Percentiles rank a stretch among this genome's conserved stretches.
These are phyloP conservation scores for Poeciliopsis turneri DNA, from an alignment of 2,797 vertebrate species.

Conservation along the genomic window DNA sequence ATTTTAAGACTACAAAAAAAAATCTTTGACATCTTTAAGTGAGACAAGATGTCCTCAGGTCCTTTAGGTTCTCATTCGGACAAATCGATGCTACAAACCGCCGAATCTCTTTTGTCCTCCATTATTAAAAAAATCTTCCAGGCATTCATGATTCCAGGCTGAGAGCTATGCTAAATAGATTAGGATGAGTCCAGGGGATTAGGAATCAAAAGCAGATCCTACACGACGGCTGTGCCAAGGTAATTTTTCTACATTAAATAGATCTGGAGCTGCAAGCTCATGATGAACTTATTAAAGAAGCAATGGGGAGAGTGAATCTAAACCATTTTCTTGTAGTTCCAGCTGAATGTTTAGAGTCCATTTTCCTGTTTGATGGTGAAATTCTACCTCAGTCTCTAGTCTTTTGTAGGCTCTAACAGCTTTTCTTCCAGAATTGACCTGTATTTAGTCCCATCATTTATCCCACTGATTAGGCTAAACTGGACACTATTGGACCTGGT, in stretches of 20 bases:
- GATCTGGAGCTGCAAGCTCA: slow-evolving; percentile 1
- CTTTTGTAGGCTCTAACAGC: not conserved
- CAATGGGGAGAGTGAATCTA: slow-evolving; percentile 1
- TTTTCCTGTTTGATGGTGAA: not conserved
- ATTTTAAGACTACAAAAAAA: not conserved
- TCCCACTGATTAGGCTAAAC: not conserved
- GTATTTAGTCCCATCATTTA: not conserved
- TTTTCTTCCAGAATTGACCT: not conserved
- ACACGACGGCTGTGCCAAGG: slow-evolving; percentile 3
- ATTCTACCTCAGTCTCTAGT: not conserved
- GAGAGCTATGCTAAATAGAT: slow-evolving; percentile 52
- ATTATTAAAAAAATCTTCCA: slow-evolving; percentile 60
- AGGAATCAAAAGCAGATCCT: slow-evolving; percentile 29
- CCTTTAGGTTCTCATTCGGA: slow-evolving; percentile 35
- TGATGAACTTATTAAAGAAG: slow-evolving; percentile 2
- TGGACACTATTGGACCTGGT: not conserved
- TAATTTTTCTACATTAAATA: slow-evolving; percentile 1
- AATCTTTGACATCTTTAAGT: not conserved
- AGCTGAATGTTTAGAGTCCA: not conserved
- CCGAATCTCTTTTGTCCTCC: slow-evolving; percentile 46
- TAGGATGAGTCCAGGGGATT: slow-evolving; percentile 23
- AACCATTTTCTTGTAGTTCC: not conserved
- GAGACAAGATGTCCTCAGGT: slow-evolving; percentile 30
- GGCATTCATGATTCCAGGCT: slow-evolving; percentile 38
- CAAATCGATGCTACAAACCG: slow-evolving; percentile 47